phyloP scores from a whole-genome alignment of 2,797 vertebrate species.

The Hippopotamyrus pictus region DNA sequence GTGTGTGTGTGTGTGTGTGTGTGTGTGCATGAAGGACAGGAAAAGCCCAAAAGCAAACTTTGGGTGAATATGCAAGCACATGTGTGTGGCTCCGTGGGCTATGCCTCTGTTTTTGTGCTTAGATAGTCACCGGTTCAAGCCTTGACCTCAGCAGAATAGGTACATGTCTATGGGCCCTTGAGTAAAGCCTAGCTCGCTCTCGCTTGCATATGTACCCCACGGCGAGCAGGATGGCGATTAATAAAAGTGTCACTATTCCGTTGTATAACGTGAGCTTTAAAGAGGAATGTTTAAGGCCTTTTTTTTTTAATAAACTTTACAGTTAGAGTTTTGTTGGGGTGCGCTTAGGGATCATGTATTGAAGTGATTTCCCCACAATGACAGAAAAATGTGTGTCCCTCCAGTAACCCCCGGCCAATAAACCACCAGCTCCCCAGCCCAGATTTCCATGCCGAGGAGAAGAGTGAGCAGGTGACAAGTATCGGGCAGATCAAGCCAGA shows the following conservation, averaged over 20 bases:
- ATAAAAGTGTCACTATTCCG: background rate
- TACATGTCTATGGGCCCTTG: background rate
- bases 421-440: slow-evolving; percentile 84
- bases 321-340: background rate
- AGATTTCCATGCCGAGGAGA: slow-evolving; percentile 76
- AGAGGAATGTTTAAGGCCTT: background rate
- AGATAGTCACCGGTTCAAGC: background rate
- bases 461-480: slow-evolving; percentile 81
- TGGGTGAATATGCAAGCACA: background rate
- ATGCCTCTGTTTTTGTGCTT: background rate
- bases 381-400: slow-evolving; percentile 19
- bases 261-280: background rate
- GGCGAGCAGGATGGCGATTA: background rate
- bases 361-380: background rate
- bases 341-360: background rate
- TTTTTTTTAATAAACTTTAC: background rate
- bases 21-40: background rate
- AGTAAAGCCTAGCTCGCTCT: background rate
- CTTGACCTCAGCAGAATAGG: background rate
- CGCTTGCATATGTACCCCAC: background rate
- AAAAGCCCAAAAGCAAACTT: background rate
- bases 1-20: slow-evolving; percentile 5
- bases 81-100: background rate
- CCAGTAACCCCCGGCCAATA: slow-evolving; percentile 73
- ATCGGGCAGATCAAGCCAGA: slow-evolving; percentile 89